A percentile compares a stretch with the other conserved stretches of the same genome.
Conservation (phyloP, 1,140 invertebrate genomes). For the Zaprionus lachaisei region DNA sequence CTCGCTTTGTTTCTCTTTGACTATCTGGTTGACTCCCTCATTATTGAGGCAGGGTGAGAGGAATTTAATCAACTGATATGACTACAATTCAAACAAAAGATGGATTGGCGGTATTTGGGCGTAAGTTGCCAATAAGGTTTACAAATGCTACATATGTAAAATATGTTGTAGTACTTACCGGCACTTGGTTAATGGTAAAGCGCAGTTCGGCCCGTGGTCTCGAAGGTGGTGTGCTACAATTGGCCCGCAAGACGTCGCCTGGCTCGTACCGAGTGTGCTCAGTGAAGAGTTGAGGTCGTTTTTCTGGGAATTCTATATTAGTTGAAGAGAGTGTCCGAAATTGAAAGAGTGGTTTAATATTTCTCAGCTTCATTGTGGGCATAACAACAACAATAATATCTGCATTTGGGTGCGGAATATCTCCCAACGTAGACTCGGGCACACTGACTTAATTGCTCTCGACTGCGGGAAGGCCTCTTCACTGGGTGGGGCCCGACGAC, state of each 20-base stretch:
- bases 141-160: background rate
- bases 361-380: background rate
- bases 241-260: conserved; percentile 90
- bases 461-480: background rate
- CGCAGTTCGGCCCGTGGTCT: conserved; percentile 88
- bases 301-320: conserved; percentile 86
- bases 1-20: background rate
- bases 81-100: background rate
- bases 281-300: conserved; percentile 86
- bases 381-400: background rate
- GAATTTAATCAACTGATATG: background rate
- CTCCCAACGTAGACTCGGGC: too few relatives aligned
- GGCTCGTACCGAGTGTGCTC: conserved; percentile 90
- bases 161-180: conserved; percentile 87
- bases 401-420: too few relatives aligned
- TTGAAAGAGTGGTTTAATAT: background rate
- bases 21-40: too few relatives aligned
- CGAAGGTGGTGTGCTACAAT: conserved; percentile 91
- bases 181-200: conserved; percentile 90
- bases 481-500: conserved; percentile 17
- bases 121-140: background rate
- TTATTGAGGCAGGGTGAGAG: background rate
- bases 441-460: background rate
- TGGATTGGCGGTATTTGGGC: background rate
- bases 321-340: background rate